These are phyloP conservation scores for Tethea ocularis DNA, from an alignment of 2,888 invertebrate genomes.

Conservation along the genomic window DNA sequence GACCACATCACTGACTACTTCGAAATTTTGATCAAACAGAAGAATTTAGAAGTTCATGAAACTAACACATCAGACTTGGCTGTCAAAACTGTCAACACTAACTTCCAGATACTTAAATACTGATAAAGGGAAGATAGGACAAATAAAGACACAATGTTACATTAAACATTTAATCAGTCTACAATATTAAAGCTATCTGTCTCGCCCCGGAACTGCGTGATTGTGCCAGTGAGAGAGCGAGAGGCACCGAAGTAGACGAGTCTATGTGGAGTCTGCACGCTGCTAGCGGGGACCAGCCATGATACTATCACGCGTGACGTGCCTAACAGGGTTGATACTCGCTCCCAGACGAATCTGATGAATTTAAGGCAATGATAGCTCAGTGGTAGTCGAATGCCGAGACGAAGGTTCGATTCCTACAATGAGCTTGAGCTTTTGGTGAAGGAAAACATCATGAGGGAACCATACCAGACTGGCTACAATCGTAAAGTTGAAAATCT, in stretches of 20 bases:
- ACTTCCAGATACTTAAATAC: background rate
- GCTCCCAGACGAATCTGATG: constrained; percentile 90
- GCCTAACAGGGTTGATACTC: constrained; percentile 87
- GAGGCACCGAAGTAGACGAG: constrained; percentile 91
- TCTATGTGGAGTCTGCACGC: constrained; percentile 88
- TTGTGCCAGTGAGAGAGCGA: constrained; percentile 85
- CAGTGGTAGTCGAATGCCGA: too few species aligned
- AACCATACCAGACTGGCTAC: too few species aligned
- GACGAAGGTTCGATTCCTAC: too few species aligned
- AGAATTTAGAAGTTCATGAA: too few species aligned
- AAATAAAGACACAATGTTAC: background rate
- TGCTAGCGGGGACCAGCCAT: constrained; percentile 87
- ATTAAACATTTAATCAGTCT: constrained; percentile 16
- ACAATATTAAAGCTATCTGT: constrained; percentile 75
- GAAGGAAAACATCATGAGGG: too few species aligned
- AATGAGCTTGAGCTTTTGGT: too few species aligned
- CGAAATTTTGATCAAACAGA: too few species aligned
- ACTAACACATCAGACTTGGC: too few species aligned
- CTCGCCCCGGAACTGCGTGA: constrained; percentile 85
- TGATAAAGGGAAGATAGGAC: background rate
- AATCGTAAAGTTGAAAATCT: too few species aligned
- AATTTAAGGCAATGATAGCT: too few species aligned
- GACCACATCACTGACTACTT: too few species aligned
- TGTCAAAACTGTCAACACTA: too few species aligned
- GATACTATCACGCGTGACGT: constrained; percentile 89